Percentiles rank a stretch among this genome's conserved stretches.
phyloP scores from a whole-genome alignment of 2,797 vertebrate genomes.

The Buphagus erythrorhynchus region DNA sequence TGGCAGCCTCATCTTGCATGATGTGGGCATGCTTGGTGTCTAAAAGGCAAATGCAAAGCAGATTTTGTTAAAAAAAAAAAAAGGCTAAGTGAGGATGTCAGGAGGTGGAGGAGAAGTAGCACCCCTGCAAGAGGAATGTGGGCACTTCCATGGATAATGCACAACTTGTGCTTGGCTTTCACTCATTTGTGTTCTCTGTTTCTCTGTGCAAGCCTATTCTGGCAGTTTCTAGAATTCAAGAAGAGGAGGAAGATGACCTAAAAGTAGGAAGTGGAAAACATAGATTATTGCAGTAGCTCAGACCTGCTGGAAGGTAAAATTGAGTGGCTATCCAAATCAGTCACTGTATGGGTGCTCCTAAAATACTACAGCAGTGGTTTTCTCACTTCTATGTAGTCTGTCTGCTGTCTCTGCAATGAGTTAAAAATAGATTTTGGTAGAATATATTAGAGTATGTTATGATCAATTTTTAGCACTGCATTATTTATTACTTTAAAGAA shows the following conservation, averaged over 20 bases:
- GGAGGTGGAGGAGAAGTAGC: background rate
- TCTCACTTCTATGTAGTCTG: background rate
- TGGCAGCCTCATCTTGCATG: background rate
- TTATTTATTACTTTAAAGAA: slow-evolving; percentile 48
- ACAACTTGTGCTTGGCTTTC: background rate
- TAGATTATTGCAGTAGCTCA: background rate
- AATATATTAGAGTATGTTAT: background rate
- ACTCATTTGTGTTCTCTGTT: background rate
- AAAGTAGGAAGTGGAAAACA: background rate
- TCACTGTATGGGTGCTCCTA: background rate
- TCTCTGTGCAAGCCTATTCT: background rate
- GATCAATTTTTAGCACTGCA: slow-evolving; percentile 31
- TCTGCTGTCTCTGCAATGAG: background rate
- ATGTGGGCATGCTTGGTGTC: background rate
- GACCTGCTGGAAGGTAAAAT: background rate
- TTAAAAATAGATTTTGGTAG: slow-evolving; percentile 27
- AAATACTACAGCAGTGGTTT: background rate
- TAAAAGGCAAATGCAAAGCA: background rate
- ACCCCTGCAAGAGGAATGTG: background rate
- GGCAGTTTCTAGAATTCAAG: background rate
- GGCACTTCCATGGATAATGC: background rate
- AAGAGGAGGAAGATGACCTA: background rate
- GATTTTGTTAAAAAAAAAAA: background rate
- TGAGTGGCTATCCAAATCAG: background rate
- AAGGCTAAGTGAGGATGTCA: background rate